Base-by-base conservation (phyloP, 2,113 vertebrate species). In the Corvus hawaiiensis region DNA sequence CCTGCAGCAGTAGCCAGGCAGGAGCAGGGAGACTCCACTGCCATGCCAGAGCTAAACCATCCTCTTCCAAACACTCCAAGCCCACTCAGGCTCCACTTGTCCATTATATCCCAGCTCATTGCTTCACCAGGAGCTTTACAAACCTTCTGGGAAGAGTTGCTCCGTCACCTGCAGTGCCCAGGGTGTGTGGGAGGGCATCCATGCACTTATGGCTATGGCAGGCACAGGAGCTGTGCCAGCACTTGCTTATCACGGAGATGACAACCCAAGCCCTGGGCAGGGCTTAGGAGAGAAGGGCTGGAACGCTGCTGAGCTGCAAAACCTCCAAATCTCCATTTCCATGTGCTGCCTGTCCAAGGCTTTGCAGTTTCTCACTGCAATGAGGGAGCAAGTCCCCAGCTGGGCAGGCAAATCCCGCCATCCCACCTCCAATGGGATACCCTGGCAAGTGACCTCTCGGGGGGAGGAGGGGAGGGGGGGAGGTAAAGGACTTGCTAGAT, bases 141-240 rank as follows among this genome's bases (percentile, higher is more conserved):
- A 69, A 41, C 35, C 43, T 20, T 8, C 54, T 11, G 5, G 44
- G 35, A 90, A 27, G 59, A 72, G 32, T 2, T 59, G 17, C 18
- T 46, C 35, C 21, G 4, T 6, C 58, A 35, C 58, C 44, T 15
- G 6, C 76, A 59, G 62, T 3, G 33, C 52, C 32, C 54, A 37
- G n/a, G 22, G 14, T 2, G 2, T 0, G 3, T 13, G n/a, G 61
- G 22, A 54, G 67, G 39, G 51, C 14, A 8, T 37, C 55, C 61
- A 20, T 1, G 1, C 13, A 1, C 23, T 68, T 6, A 32, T 41
- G 63, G 58, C 13, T 0, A 3, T 9, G 20, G 54, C 54, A 46
- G 62, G 51, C 21, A 44, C 51, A 33, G 63, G 43, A 30, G 1
- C 4, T 13, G 43, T 27, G 44, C 72, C 77, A 91, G 54, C 6